phyloP scores from a whole-genome alignment of 1,140 invertebrate species.

The Drosophila pseudoobscura region DNA sequence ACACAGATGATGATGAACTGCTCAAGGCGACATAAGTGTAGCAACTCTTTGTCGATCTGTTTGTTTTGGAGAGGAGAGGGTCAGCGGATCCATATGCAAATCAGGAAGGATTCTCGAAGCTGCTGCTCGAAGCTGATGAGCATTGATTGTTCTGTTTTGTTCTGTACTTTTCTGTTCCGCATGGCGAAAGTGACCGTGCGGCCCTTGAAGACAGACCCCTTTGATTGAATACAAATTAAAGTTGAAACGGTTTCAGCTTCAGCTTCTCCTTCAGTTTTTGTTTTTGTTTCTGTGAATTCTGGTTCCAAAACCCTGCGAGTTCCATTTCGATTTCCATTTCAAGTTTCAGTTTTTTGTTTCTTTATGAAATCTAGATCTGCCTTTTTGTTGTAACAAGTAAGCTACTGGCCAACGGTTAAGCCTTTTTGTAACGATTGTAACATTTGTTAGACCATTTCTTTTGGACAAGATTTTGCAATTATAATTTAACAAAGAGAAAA shows the following conservation, averaged over 20 bases:
- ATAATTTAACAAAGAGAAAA: conserved; percentile 39
- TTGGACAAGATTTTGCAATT: conserved; percentile 72
- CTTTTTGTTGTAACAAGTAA: conserved; percentile 61
- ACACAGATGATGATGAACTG: conserved; percentile 54
- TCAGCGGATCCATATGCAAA: conserved; percentile 69
- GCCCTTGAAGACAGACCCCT: conserved; percentile 19
- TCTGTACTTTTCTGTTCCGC: conserved; percentile 34
- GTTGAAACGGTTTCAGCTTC: conserved; percentile 54
- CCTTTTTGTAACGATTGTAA: conserved; percentile 53
- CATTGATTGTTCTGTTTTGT: conserved; percentile 57
- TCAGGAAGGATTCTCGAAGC: conserved; percentile 44
- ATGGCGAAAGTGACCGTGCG: conserved; percentile 45
- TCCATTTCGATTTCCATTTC: conserved; percentile 48
- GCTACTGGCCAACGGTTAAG: conserved; percentile 50
- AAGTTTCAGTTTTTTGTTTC: conserved; percentile 48
- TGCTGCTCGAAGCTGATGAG: conserved; percentile 71
- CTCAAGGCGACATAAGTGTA: conserved; percentile 72
- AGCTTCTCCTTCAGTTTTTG: conserved; percentile 14
- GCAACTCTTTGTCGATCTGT: conserved; percentile 63
- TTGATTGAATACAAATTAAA: conserved; percentile 77
- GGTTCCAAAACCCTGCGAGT: conserved; percentile 44
- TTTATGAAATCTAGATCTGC: neutral
- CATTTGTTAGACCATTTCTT: conserved; percentile 8
- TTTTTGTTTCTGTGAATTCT: conserved; percentile 28
- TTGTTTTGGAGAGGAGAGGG: conserved; percentile 67